Evolutionary conservation across 2,797 vertebrate genomes (phyloP).

Genomic region (Dicrostonyx torquatus): DNA sequence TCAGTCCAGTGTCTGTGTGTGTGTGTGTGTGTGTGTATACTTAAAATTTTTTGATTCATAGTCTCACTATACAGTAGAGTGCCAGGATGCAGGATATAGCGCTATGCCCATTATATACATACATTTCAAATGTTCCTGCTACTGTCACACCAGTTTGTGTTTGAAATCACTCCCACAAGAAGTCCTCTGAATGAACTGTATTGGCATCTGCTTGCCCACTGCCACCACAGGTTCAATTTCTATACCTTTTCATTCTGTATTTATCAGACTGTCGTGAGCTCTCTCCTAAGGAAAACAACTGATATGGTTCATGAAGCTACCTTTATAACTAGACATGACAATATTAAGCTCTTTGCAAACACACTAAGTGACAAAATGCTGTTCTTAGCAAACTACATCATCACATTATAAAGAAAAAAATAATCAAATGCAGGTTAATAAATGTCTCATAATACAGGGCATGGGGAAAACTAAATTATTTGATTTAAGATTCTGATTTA

Average conservation of each 20-base stretch:
- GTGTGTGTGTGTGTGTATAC: not conserved
- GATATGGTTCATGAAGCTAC: not conserved
- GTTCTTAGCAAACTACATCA: not conserved
- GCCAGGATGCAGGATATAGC: not conserved
- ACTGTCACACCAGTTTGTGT: not conserved
- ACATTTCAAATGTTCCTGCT: not conserved
- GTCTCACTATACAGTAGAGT: not conserved
- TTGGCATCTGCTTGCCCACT: not conserved
- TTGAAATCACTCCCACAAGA: not conserved
- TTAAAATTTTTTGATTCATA: not conserved
- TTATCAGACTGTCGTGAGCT: not conserved
- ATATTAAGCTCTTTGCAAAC: not conserved
- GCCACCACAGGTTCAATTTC: not conserved
- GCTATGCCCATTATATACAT: not conserved
- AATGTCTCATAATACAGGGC: not conserved
- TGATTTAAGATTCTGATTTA: not conserved
- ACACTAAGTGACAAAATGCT: not conserved
- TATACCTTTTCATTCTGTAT: not conserved
- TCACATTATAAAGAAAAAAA: not conserved
- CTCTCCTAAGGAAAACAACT: not conserved
- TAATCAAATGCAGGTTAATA: not conserved
- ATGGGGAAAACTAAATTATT: not conserved
- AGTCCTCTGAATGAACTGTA: not conserved
- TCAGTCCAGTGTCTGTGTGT: too few species aligned
- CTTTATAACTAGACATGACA: not conserved